phyloP scores from a whole-genome alignment of 2,888 invertebrate genomes.

The Rotaria magnacalcarata region DNA sequence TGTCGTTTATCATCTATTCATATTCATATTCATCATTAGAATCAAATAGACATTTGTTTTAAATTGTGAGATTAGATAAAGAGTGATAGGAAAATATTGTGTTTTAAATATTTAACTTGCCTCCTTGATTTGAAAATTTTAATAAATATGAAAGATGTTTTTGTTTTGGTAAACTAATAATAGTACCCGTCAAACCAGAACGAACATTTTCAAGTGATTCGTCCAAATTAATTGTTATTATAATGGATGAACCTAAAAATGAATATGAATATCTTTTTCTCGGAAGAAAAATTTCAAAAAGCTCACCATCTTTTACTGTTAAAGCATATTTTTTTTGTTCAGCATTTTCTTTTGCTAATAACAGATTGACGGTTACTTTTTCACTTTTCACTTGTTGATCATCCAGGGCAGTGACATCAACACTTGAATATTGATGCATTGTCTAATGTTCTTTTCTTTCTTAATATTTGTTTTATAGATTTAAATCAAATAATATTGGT shows the following conservation, averaged over 20 bases:
- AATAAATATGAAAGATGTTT: slow-evolving; percentile 1
- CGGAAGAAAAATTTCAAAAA: too few species aligned
- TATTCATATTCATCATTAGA: too few species aligned
- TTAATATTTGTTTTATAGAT: neutral
- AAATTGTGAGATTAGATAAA: too few species aligned
- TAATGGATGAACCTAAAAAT: neutral
- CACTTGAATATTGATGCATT: neutral
- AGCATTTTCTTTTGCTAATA: neutral
- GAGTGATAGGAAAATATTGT: too few species aligned
- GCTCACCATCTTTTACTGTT: neutral
- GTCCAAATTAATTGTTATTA: neutral
- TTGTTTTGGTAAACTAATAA: slow-evolving; percentile 11
- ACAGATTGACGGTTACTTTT: neutral
- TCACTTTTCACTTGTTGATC: neutral
- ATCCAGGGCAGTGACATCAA: neutral
- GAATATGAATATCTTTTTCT: too few species aligned
- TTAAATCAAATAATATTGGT: neutral
- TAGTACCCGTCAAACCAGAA: neutral
- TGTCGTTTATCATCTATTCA: too few species aligned
- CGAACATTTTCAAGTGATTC: neutral
- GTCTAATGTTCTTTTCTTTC: neutral
- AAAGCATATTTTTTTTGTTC: neutral
- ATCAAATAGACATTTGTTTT: too few species aligned
- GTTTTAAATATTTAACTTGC: neutral
- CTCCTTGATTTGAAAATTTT: neutral